Evolutionary conservation across 1,140 invertebrate species (phyloP).

Genomic region (Phymorhynchus buccinoides): DNA sequence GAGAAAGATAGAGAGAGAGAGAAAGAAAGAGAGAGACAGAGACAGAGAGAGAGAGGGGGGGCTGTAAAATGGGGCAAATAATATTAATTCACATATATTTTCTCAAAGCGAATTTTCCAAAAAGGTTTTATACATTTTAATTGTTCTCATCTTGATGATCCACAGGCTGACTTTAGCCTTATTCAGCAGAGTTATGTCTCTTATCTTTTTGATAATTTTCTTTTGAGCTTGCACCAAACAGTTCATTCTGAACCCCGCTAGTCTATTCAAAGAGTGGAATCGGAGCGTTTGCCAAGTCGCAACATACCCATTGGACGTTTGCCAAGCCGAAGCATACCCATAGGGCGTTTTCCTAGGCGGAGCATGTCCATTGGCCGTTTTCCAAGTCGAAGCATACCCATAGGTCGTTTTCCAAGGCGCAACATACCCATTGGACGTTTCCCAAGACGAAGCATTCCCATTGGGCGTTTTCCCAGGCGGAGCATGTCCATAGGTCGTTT

Average conservation of each 20-base stretch:
- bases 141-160: too few relatives aligned
- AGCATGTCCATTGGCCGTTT: constrained; percentile 46
- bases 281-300: constrained; percentile 47
- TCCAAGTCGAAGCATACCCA: constrained; percentile 26
- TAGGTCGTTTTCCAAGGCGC: too few relatives aligned
- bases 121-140: too few relatives aligned
- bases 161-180: too few relatives aligned
- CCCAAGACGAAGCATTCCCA: constrained; percentile 58
- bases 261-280: constrained; percentile 49
- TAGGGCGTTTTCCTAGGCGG: constrained; percentile 40
- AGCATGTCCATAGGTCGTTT: constrained; percentile 59
- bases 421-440: constrained; percentile 44
- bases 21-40: too few relatives aligned
- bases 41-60: too few relatives aligned
- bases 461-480: constrained; percentile 53
- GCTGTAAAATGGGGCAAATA: too few relatives aligned
- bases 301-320: constrained; percentile 49
- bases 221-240: constrained; percentile 24
- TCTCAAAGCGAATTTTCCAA: too few relatives aligned
- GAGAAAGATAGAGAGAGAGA: too few relatives aligned
- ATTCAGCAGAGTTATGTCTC: too few relatives aligned
- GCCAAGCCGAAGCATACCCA: constrained; percentile 44
- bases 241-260: constrained; percentile 49
- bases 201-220: too few relatives aligned
- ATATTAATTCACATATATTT: too few relatives aligned